Evolutionary conservation across 2,113 vertebrate genomes (phyloP).

Genomic region (human): GRCh38 chr12:126315001-126315500

Average conservation of each 20-base stretch:
- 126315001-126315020: accelerated
- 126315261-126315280: neutral
- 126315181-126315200: neutral
- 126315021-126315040: accelerated
- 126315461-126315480: accelerated
- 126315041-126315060: neutral
- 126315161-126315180: too few species aligned
- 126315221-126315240: neutral
- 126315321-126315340: too few species aligned
- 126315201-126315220: too few species aligned
- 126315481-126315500: accelerated
- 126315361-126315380: too few species aligned
- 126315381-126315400: neutral
- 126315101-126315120: neutral
- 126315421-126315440: neutral
- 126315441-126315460: neutral
- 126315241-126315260: too few species aligned
- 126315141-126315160: neutral
- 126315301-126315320: neutral
- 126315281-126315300: neutral
- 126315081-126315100: neutral
- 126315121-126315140: neutral
- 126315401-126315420: neutral
- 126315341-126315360: too few species aligned
- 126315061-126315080: neutral